A percentile compares a stretch with the other conserved stretches of the same genome.
Evolutionary conservation across 2,888 invertebrate genomes (phyloP).

Genomic region (Gasteruption jaculator): DNA sequence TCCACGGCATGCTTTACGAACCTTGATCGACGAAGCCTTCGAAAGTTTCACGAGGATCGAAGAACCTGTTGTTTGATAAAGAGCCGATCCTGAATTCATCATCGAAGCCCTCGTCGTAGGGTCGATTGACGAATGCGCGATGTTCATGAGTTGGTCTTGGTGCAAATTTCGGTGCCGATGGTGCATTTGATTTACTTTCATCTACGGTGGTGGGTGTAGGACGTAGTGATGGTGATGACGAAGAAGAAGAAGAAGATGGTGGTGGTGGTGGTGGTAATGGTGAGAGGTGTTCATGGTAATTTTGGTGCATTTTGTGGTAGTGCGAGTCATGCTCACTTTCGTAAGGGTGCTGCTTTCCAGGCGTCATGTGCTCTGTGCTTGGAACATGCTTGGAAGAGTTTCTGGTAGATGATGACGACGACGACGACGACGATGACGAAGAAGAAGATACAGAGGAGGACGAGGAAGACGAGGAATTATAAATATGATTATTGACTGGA

Average conservation of each 20-base stretch:
- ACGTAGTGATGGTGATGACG: slow-evolving; percentile 33
- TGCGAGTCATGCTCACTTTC: slow-evolving; percentile 40
- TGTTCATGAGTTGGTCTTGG: slow-evolving; percentile 50
- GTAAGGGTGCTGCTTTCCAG: slow-evolving; percentile 44
- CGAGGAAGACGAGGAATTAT: slow-evolving; percentile 21
- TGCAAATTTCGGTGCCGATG: slow-evolving; percentile 39
- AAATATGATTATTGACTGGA: slow-evolving; percentile 22
- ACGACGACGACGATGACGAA: slow-evolving; percentile 30
- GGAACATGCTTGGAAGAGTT: slow-evolving; percentile 45
- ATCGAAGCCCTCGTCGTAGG: slow-evolving; percentile 53
- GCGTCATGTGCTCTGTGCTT: slow-evolving; percentile 40
- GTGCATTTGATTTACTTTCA: slow-evolving; percentile 39
- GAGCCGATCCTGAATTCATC: slow-evolving; percentile 43
- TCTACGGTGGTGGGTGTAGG: slow-evolving; percentile 40
- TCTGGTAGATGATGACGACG: slow-evolving; percentile 36
- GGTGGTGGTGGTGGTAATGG: slow-evolving; percentile 38
- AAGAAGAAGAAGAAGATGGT: slow-evolving; percentile 29
- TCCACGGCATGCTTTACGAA: slow-evolving; percentile 55
- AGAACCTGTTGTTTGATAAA: slow-evolving; percentile 60
- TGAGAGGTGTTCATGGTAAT: slow-evolving; percentile 33
- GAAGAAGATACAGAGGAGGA: slow-evolving; percentile 23
- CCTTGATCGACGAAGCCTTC: slow-evolving; percentile 64
- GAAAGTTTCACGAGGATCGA: slow-evolving; percentile 61
- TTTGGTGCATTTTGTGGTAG: slow-evolving; percentile 33
- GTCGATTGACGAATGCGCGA: slow-evolving; percentile 53